Percentiles rank a stretch among this genome's conserved stretches.
Evolutionary conservation across 2,113 vertebrate species (phyloP).

Genomic region (Ictalurus furcatus): DNA sequence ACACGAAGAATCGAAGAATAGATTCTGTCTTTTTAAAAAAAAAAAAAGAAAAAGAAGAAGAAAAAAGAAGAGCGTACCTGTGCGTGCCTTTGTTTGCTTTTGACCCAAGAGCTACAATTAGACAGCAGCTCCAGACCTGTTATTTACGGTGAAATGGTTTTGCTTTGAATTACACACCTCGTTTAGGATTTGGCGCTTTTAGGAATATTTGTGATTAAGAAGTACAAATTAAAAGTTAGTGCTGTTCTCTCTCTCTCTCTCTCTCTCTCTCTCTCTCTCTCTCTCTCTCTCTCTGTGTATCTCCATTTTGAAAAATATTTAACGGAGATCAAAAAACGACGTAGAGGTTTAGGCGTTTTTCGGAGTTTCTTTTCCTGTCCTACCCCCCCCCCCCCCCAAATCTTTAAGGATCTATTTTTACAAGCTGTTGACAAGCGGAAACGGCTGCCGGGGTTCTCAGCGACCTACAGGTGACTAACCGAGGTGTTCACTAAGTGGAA

Average conservation of each 20-base stretch:
- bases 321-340: background rate
- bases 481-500: constrained; percentile 99
- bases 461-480: constrained; percentile 96
- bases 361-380: background rate
- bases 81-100: constrained; percentile 21
- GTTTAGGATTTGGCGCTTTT: constrained; percentile 8
- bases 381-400: background rate
- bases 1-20: background rate
- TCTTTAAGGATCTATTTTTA: constrained; percentile 81
- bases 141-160: constrained; percentile 36
- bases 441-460: constrained; percentile 70
- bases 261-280: too few species aligned
- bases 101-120: constrained; percentile 35
- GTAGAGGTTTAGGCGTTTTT: background rate
- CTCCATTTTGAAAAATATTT: background rate
- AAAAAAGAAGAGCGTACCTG: background rate
- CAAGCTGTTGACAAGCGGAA: constrained; percentile 85
- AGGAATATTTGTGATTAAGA: background rate
- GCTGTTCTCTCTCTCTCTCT: background rate
- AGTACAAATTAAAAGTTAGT: background rate
- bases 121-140: constrained; percentile 31
- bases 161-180: constrained; percentile 26
- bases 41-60: background rate
- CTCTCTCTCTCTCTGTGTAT: background rate
- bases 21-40: background rate